phyloP scores from a whole-genome alignment of 2,888 invertebrate genomes.

The Sphaeridia pumilis region DNA sequence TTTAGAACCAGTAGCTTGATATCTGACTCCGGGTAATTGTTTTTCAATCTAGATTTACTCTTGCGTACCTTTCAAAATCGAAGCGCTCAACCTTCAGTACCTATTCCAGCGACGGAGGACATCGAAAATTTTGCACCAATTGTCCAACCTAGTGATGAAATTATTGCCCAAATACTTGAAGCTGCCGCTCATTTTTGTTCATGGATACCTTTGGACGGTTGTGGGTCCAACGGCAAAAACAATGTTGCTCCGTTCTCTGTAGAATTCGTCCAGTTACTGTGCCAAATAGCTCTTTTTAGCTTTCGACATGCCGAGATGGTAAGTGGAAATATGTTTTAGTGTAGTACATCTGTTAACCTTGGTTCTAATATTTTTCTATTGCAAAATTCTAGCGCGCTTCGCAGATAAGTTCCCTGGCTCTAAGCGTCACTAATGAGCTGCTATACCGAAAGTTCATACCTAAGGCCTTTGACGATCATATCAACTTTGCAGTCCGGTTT shows the following conservation, averaged over 20 bases:
- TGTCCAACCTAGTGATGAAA: constrained; percentile 42
- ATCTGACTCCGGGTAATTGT: too few relatives aligned
- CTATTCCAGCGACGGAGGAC: too few relatives aligned
- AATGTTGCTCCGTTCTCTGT: constrained; percentile 49
- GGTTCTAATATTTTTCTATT: too few relatives aligned
- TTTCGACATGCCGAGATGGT: too few relatives aligned
- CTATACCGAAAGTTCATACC: constrained; percentile 74
- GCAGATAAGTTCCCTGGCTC: constrained; percentile 41
- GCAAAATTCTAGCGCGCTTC: background rate
- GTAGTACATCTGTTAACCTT: too few relatives aligned
- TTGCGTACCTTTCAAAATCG: too few relatives aligned
- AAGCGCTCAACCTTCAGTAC: too few relatives aligned
- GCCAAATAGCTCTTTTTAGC: constrained; percentile 49
- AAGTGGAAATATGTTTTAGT: too few relatives aligned
- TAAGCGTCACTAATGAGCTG: constrained; percentile 73
- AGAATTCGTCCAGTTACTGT: constrained; percentile 58
- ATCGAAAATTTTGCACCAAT: constrained; percentile 12
- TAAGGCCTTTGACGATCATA: constrained; percentile 54
- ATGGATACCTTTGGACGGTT: constrained; percentile 48
- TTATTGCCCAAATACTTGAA: constrained; percentile 44
- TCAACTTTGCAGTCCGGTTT: constrained; percentile 40
- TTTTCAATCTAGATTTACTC: too few relatives aligned
- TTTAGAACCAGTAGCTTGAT: constrained; percentile 37
- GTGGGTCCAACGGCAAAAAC: constrained; percentile 18
- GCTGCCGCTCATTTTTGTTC: constrained; percentile 51